Evolutionary conservation across 2,797 vertebrate species (phyloP).

Genomic region (Molossus alvarezi): DNA sequence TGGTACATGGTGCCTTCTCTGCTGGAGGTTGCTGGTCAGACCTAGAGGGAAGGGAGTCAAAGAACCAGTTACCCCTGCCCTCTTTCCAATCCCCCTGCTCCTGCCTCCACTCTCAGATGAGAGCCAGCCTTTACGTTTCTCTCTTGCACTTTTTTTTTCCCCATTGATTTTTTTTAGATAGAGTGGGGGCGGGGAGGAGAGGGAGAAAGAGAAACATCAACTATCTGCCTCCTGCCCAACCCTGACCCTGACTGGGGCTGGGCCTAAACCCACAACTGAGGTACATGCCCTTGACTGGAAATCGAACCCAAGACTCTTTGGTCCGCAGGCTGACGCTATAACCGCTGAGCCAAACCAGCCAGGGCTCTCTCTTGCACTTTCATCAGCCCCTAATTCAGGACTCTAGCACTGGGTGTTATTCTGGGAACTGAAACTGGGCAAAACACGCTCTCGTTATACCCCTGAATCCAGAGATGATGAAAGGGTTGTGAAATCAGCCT

Average conservation of each 20-base stretch:
- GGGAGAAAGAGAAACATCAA: no score
- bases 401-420: slow-evolving; percentile 8
- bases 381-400: background rate
- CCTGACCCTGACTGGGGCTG: no score
- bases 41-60: background rate
- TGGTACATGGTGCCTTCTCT: background rate
- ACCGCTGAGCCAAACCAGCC: no score
- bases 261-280: no score
- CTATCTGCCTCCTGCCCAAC: no score
- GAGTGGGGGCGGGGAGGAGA: no score
- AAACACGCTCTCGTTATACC: slow-evolving; percentile 16
- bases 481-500: slow-evolving; percentile 69
- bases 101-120: background rate
- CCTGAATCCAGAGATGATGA: slow-evolving; percentile 72
- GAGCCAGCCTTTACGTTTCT: background rate
- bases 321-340: no score
- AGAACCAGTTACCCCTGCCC: background rate
- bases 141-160: background rate
- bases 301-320: no score
- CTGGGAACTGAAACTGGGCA: slow-evolving; percentile 45
- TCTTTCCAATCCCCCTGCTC: background rate
- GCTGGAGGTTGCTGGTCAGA: background rate
- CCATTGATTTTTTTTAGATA: no score
- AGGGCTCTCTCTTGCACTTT: background rate
- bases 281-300: no score